Evolutionary conservation across 1,140 invertebrate species (phyloP), one percentile per base, ranked within the genome.

Genomic region (Oedothorax gibbosus): DNA sequence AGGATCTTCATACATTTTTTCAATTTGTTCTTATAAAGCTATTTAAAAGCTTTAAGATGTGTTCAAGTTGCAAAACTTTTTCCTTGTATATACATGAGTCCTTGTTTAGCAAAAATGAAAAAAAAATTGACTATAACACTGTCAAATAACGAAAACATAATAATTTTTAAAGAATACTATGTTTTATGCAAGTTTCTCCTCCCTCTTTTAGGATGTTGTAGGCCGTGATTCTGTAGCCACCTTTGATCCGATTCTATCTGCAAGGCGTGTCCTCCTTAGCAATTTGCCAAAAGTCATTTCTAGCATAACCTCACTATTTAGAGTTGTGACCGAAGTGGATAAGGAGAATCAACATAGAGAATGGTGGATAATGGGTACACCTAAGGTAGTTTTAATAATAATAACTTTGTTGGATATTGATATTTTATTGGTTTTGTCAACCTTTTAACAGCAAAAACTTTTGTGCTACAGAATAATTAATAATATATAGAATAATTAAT

Each of bases 271-370:
- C 8, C 93, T 97, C 15, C 90, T 97, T 10, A 94, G 94, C 87
- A 94, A 95, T 89, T 91, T 97, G 87, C 95, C 95, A 0, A 91
- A 95, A 85, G 95, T 97, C 88, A 94, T 97, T 86, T 93, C 94
- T 7, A 95, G 94, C 86, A 91, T 96, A 35, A 93, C 94, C 2
- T 92, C 93, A 71, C 90, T 97, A n/a, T 97, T 96, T 96, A 93
- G 94, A 88, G 71, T 86, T 14, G 77, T 86, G 9, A 78, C 57
- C 21, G 85, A 82, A 77, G 64, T 62, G n/a, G 72, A 82, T 69
- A 86, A 86, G 14, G 62, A 81, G 49, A 64, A 77, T 53, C 51
- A 56, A 15, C 77, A 77, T n/a, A 72, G 73, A 71, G 64, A 88
- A n/a, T 88, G 88, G 73, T 88, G 88, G 87, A 89, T 89, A 54